These are phyloP conservation scores for Cyrtodaria siliqua DNA, from an alignment of 2,888 invertebrate genomes.

Conservation along the genomic window DNA sequence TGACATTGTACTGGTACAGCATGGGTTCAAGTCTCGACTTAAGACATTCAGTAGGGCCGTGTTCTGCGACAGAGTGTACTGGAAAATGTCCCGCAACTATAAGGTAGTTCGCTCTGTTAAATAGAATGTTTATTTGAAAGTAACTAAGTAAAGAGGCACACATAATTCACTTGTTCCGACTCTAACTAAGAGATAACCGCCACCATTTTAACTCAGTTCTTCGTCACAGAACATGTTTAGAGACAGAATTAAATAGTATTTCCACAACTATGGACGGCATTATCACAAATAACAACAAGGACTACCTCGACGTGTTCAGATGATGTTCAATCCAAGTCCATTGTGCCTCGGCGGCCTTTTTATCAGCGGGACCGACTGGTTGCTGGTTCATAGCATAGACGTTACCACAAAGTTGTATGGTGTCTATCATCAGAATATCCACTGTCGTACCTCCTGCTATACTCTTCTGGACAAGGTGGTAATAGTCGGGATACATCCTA, in stretches of 20 bases:
- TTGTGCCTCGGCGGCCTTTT: conserved; percentile 77
- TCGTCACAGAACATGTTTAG: no score
- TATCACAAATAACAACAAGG: no score
- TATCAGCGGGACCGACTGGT: conserved; percentile 74
- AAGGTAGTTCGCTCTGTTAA: conserved; percentile 85
- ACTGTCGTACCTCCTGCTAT: conserved; percentile 79
- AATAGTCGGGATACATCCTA: conserved; percentile 86
- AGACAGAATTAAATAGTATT: no score
- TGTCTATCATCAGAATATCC: conserved; percentile 87
- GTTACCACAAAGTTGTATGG: conserved; percentile 86
- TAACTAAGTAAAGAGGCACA: no score
- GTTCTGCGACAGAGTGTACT: conserved; percentile 86
- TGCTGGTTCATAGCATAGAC: conserved; percentile 72
- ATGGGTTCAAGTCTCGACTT: conserved; percentile 85
- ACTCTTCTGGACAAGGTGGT: conserved; percentile 83
- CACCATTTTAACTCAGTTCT: no score
- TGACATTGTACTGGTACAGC: conserved; percentile 85
- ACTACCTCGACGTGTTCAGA: conserved; percentile 81
- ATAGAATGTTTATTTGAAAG: no score
- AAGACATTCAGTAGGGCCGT: conserved; percentile 86
- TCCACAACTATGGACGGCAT: no score
- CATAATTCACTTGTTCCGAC: no score
- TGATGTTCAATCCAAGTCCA: conserved; percentile 85
- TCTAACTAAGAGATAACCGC: no score
- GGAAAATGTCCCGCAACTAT: conserved; percentile 87